Conservation (phyloP, 2,888 invertebrate species). For the Autographa gamma region DNA sequence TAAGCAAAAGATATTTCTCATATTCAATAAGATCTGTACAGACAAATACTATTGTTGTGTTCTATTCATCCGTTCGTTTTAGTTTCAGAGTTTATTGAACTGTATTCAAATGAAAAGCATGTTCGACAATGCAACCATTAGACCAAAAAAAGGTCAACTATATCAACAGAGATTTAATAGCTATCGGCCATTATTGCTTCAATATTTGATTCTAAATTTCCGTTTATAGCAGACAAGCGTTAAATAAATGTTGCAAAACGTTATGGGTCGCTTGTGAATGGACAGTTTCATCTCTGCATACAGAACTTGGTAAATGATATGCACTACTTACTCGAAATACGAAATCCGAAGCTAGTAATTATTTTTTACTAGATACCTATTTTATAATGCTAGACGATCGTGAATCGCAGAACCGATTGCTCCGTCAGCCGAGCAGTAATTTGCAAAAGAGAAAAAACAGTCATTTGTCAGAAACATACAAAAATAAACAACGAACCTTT, state of each 20-base stretch:
- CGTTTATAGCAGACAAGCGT: constrained; percentile 64
- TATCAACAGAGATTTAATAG: constrained; percentile 54
- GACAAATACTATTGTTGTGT: constrained; percentile 23
- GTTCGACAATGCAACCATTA: constrained; percentile 47
- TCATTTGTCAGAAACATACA: constrained; percentile 67
- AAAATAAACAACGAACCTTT: constrained; percentile 72
- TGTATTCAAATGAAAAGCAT: constrained; percentile 45
- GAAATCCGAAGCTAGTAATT: constrained; percentile 73
- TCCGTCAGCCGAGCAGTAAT: constrained; percentile 72
- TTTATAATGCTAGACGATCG: constrained; percentile 66
- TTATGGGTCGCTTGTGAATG: constrained; percentile 65
- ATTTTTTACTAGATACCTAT: constrained; percentile 67
- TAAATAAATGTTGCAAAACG: constrained; percentile 68
- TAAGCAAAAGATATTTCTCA: constrained; percentile 28
- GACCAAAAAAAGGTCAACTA: constrained; percentile 49
- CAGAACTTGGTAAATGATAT: constrained; percentile 72
- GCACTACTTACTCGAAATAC: constrained; percentile 77
- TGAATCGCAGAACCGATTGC: constrained; percentile 79
- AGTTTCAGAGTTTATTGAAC: constrained; percentile 36
- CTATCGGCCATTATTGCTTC: constrained; percentile 54
- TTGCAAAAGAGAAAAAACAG: constrained; percentile 76
- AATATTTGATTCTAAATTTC: constrained; percentile 62
- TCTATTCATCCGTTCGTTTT: constrained; percentile 26
- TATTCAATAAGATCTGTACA: constrained; percentile 9
- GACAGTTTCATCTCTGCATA: constrained; percentile 69